Conservation (phyloP, 2,797 vertebrate species). For the Periophthalmus magnuspinnatus region DNA sequence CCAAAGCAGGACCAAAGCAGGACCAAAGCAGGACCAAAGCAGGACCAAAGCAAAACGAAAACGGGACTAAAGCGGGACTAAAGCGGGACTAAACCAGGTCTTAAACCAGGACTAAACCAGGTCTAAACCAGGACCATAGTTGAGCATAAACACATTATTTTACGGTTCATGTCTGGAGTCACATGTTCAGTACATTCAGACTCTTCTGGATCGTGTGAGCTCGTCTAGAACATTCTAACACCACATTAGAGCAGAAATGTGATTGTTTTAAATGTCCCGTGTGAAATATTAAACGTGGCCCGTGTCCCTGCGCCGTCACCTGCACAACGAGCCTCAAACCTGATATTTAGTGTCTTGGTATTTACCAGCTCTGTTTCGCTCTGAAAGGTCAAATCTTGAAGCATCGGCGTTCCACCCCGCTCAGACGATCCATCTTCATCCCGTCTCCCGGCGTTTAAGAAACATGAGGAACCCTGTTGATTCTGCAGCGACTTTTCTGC, state of each 20-base stretch:
- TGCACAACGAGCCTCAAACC: not conserved
- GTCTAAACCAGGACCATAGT: too few relatives aligned
- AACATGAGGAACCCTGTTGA: slow-evolving; percentile 28
- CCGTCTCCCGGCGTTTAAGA: slow-evolving; percentile 33
- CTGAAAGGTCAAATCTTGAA: slow-evolving; percentile 42
- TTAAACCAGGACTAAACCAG: too few relatives aligned
- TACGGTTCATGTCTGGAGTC: too few relatives aligned
- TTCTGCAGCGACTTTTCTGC: slow-evolving; percentile 31
- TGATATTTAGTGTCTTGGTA: slow-evolving; percentile 30
- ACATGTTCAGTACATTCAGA: too few relatives aligned
- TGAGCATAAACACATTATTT: too few relatives aligned
- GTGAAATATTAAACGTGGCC: not conserved
- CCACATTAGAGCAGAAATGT: not conserved
- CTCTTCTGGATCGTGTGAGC: too few relatives aligned
- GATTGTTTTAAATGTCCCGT: not conserved
- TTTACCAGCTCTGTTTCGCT: slow-evolving; percentile 21
- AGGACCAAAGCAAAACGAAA: too few relatives aligned
- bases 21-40: too few relatives aligned
- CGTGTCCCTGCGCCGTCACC: not conserved
- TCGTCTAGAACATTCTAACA: too few relatives aligned
- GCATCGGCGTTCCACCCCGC: slow-evolving; percentile 22
- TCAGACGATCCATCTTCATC: slow-evolving; percentile 36
- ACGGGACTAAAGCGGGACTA: too few relatives aligned
- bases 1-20: too few relatives aligned
- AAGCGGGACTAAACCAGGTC: too few relatives aligned